Conservation (phyloP, 2,888 invertebrate genomes). For the Himalopsyche tibetana region DNA sequence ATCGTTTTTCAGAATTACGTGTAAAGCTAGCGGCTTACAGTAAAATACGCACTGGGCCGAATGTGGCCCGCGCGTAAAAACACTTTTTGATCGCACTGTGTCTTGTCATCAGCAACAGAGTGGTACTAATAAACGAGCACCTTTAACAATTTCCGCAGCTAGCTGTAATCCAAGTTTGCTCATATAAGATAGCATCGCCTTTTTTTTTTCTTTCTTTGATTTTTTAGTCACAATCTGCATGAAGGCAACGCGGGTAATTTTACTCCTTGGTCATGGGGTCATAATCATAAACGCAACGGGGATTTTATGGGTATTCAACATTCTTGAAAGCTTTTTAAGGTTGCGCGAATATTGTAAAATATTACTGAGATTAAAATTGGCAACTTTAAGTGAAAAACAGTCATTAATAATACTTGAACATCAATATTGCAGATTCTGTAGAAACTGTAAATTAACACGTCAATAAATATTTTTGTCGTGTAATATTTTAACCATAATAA, state of each 20-base stretch:
- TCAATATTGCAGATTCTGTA: background rate
- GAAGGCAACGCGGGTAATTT: background rate
- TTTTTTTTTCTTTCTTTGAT: background rate
- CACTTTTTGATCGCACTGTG: background rate
- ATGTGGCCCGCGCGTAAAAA: no score
- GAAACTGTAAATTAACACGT: background rate
- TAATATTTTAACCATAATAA: no score
- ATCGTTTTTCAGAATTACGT: no score
- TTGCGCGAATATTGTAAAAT: background rate
- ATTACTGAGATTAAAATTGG: background rate
- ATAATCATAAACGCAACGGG: constrained; percentile 3
- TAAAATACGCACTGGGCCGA: no score
- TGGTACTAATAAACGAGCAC: background rate
- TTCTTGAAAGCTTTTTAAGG: background rate
- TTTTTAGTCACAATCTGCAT: constrained; percentile 15
- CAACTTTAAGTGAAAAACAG: background rate
- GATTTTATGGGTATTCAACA: constrained; percentile 5
- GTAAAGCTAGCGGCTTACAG: no score
- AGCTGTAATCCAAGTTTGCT: constrained; percentile 1
- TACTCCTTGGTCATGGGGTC: constrained; percentile 21
- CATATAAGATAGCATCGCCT: background rate
- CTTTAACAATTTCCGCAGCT: background rate
- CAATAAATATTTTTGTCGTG: no score
- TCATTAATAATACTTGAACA: background rate
- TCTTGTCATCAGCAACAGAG: constrained; percentile 15